Evolutionary conservation across 2,888 invertebrate species (phyloP).

Genomic region (Drosophila parthenogenetica): DNA sequence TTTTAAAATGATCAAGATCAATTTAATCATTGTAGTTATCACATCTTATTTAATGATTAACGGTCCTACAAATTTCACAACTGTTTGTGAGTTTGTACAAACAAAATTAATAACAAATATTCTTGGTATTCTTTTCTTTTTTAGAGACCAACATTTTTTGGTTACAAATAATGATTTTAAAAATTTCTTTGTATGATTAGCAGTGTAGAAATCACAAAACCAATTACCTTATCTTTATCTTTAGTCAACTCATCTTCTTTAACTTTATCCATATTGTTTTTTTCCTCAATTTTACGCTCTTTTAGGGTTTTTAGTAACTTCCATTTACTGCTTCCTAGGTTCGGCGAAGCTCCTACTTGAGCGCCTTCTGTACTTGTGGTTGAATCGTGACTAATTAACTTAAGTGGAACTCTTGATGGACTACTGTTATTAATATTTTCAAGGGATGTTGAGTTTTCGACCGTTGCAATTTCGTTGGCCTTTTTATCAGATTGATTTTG

Average conservation of each 20-base stretch:
- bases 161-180: too few species aligned
- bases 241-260: constrained; percentile 88
- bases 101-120: too few species aligned
- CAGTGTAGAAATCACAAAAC: too few species aligned
- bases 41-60: too few species aligned
- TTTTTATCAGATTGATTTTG: constrained; percentile 1
- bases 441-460: background rate
- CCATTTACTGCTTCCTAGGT: constrained; percentile 93
- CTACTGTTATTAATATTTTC: background rate
- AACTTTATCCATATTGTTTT: constrained; percentile 89
- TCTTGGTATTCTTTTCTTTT: too few species aligned
- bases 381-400: constrained; percentile 75
- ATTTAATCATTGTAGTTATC: too few species aligned
- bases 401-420: background rate
- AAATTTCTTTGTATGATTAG: too few species aligned
- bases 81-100: too few species aligned
- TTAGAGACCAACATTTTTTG: too few species aligned
- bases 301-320: constrained; percentile 95
- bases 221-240: constrained; percentile 89
- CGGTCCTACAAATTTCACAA: too few species aligned
- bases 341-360: constrained; percentile 48
- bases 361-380: constrained; percentile 81
- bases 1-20: too few species aligned
- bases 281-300: constrained; percentile 95
- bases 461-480: background rate